Evolutionary conservation across 2,888 invertebrate genomes (phyloP).

Genomic region (Uloborus plumipes): DNA sequence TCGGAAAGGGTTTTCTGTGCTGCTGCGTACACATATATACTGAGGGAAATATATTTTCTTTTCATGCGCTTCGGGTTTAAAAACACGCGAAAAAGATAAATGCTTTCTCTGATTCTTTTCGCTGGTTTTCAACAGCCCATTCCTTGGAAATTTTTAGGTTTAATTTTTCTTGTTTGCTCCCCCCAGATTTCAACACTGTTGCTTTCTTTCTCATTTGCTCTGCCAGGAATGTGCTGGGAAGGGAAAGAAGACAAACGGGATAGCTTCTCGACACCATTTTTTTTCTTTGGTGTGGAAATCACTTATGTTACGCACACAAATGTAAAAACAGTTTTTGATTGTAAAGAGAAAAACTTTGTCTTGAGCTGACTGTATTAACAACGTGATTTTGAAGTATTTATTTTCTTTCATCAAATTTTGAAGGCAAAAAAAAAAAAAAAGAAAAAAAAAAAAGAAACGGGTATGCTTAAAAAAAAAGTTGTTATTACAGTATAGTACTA

Average conservation of each 20-base stretch:
- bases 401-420: too few relatives aligned
- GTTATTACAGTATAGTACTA: too few relatives aligned
- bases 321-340: neutral
- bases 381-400: too few relatives aligned
- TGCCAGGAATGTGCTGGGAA: too few relatives aligned
- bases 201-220: neutral
- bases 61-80: slow-evolving; percentile 16
- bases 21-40: neutral
- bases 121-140: slow-evolving; percentile 49
- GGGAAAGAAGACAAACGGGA: too few relatives aligned
- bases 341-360: neutral
- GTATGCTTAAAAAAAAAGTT: too few relatives aligned
- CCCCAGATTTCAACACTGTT: neutral
- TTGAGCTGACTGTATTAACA: too few relatives aligned
- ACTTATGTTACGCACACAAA: too few relatives aligned
- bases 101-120: slow-evolving; percentile 33
- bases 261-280: too few relatives aligned
- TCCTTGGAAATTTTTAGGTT: slow-evolving; percentile 36
- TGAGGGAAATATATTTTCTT: slow-evolving; percentile 34
- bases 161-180: slow-evolving; percentile 5
- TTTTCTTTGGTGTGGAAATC: too few relatives aligned
- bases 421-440: too few relatives aligned
- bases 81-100: slow-evolving; percentile 58
- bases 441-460: too few relatives aligned
- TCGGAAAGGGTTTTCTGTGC: neutral